Evolutionary conservation across 2,797 vertebrate species (phyloP).

Genomic region (Pipistrellus kuhlii): DNA sequence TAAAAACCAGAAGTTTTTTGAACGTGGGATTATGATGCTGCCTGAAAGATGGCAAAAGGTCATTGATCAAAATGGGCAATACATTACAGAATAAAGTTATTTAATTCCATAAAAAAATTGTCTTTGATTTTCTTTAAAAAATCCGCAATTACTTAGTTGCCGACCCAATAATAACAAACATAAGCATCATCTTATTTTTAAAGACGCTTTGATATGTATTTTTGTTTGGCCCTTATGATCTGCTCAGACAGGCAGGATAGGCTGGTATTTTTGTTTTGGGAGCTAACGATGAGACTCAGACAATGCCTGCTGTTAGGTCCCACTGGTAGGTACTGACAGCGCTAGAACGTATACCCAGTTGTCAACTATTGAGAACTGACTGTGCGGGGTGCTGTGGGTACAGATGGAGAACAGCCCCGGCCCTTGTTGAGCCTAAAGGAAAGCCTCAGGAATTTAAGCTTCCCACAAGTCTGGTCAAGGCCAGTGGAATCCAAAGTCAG

Average conservation of each 20-base stretch:
- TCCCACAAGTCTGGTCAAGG: neutral
- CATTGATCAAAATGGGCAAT: too few relatives aligned
- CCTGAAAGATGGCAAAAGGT: too few relatives aligned
- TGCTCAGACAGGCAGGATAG: neutral
- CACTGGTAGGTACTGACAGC: neutral
- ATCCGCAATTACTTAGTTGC: too few relatives aligned
- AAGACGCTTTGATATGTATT: slow-evolving; percentile 16
- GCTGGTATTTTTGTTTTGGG: slow-evolving; percentile 24
- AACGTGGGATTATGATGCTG: too few relatives aligned
- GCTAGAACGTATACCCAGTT: neutral
- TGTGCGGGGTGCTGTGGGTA: neutral
- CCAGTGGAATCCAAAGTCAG: neutral
- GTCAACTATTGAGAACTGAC: neutral
- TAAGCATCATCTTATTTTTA: slow-evolving; percentile 39
- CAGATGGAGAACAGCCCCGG: neutral
- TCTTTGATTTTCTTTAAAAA: too few relatives aligned
- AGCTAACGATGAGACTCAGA: slow-evolving; percentile 5
- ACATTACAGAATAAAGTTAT: too few relatives aligned
- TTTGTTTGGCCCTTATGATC: slow-evolving; percentile 26
- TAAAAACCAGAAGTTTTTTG: too few relatives aligned
- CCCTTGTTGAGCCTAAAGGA: neutral
- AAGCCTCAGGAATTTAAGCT: neutral
- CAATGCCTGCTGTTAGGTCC: slow-evolving; percentile 1
- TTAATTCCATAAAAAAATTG: too few relatives aligned
- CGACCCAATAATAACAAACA: slow-evolving; percentile 10